phyloP scores from a whole-genome alignment of 2,113 vertebrate species.

The Ciconia maguari region DNA sequence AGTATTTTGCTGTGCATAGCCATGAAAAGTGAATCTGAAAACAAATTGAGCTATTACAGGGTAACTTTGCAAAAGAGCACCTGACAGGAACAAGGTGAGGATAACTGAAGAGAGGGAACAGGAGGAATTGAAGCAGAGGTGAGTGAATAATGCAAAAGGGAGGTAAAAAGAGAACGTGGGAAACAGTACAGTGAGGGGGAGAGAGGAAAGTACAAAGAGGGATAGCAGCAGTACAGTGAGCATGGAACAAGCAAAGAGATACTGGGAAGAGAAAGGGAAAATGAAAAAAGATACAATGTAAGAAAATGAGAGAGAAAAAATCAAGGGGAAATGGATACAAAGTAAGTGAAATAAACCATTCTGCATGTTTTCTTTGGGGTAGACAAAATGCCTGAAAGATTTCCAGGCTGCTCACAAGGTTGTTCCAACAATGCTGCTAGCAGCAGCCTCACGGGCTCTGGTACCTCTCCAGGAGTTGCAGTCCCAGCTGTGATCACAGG shows the following conservation, averaged over 20 bases:
- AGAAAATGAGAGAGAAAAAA: neutral
- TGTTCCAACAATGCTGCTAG: neutral
- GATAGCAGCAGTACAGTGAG: neutral
- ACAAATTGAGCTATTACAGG: neutral
- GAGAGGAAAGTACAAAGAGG: neutral
- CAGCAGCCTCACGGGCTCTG: fast-evolving
- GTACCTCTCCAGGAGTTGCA: neutral
- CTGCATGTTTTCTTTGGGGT: neutral
- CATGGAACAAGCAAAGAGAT: neutral
- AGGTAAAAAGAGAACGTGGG: neutral
- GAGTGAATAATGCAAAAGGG: neutral
- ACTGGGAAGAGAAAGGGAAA: neutral
- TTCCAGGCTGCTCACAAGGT: neutral
- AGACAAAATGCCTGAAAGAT: neutral
- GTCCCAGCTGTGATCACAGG: neutral
- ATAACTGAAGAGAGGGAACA: neutral
- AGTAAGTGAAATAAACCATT: neutral
- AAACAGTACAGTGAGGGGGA: neutral
- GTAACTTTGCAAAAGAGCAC: neutral
- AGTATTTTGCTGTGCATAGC: neutral
- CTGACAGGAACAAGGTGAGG: neutral
- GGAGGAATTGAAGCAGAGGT: neutral
- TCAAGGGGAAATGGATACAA: neutral
- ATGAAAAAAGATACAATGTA: neutral
- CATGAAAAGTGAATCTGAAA: neutral